These are phyloP conservation scores for Neoseiulus cucumeris DNA, from an alignment of 1,140 invertebrate genomes.

Conservation along the genomic window DNA sequence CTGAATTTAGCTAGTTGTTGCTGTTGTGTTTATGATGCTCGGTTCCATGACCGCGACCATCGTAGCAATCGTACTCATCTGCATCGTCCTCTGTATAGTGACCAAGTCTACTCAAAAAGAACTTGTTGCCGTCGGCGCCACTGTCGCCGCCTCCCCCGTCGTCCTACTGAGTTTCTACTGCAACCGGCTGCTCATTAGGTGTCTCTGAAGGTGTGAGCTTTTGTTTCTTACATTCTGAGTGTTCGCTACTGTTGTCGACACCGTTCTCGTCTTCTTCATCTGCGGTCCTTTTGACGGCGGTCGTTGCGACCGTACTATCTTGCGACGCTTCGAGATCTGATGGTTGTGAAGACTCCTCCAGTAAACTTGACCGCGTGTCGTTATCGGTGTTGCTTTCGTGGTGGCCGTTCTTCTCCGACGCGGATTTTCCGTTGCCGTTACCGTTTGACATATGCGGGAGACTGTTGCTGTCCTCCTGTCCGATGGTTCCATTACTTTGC, in stretches of 20 bases:
- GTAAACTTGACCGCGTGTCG: background rate
- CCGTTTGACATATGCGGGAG: background rate
- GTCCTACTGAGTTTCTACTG: too few relatives aligned
- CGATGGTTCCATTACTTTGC: background rate
- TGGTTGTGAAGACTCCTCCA: background rate
- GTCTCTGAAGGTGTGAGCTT: background rate
- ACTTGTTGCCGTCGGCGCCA: too few relatives aligned
- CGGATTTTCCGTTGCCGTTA: background rate
- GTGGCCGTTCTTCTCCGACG: background rate
- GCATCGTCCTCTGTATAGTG: too few relatives aligned
- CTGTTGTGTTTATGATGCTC: too few relatives aligned
- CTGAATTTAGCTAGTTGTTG: too few relatives aligned
- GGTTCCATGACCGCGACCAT: too few relatives aligned
- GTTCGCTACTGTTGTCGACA: background rate
- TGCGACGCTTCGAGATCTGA: conserved; percentile 5
- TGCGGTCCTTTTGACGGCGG: background rate
- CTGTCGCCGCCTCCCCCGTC: too few relatives aligned
- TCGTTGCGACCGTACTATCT: background rate
- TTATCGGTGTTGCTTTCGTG: conserved; percentile 3
- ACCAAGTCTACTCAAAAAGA: too few relatives aligned
- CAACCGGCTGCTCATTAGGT: too few relatives aligned
- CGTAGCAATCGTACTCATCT: too few relatives aligned
- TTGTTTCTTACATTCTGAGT: background rate
- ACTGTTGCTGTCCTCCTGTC: background rate
- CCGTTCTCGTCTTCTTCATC: background rate